phyloP scores from a whole-genome alignment of 35 echinoderm and acorn worm genomes.

The Eucidaris tribuloides region DNA sequence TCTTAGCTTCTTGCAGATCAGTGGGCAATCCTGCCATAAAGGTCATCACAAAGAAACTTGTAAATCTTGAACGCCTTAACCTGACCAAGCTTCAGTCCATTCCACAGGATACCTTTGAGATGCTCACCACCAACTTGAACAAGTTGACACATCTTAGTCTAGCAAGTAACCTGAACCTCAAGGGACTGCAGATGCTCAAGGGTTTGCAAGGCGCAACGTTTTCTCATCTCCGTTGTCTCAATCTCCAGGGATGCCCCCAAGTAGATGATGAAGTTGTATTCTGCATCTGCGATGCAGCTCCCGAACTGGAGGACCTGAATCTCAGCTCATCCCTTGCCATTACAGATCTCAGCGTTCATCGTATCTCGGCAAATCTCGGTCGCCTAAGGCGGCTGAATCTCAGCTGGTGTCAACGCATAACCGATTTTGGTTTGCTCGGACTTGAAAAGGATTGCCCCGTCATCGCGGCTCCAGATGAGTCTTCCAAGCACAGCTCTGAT shows the following conservation, averaged over 20 bases:
- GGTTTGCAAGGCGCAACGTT: constrained; percentile 36
- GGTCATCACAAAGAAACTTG: constrained; percentile 46
- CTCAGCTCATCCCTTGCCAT: constrained; percentile 75
- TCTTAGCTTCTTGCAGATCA: constrained; percentile 20
- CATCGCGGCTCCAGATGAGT: constrained; percentile 29
- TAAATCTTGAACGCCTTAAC: constrained; percentile 39
- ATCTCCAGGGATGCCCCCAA: constrained; percentile 49
- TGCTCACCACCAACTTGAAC: constrained; percentile 25
- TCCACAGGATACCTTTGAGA: constrained; percentile 10
- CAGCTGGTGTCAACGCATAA: constrained; percentile 78
- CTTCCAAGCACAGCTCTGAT: constrained; percentile 55
- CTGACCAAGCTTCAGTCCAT: constrained; percentile 44
- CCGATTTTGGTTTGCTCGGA: constrained; percentile 87
- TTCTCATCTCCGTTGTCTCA: constrained; percentile 27
- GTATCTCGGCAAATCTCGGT: constrained; percentile 57
- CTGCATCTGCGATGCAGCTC: constrained; percentile 15
- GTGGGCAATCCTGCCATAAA: constrained; percentile 29
- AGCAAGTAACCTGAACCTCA: constrained; percentile 40
- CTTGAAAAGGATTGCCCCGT: constrained; percentile 68
- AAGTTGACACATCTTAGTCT: constrained; percentile 29
- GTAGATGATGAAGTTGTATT: constrained; percentile 69
- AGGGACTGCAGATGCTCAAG: constrained; percentile 23
- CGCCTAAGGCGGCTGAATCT: constrained; percentile 51
- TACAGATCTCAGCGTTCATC: constrained; percentile 58
- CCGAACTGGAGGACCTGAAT: constrained; percentile 42